Conservation (phyloP, 2,797 vertebrate species). For the Semotilus atromaculatus region DNA sequence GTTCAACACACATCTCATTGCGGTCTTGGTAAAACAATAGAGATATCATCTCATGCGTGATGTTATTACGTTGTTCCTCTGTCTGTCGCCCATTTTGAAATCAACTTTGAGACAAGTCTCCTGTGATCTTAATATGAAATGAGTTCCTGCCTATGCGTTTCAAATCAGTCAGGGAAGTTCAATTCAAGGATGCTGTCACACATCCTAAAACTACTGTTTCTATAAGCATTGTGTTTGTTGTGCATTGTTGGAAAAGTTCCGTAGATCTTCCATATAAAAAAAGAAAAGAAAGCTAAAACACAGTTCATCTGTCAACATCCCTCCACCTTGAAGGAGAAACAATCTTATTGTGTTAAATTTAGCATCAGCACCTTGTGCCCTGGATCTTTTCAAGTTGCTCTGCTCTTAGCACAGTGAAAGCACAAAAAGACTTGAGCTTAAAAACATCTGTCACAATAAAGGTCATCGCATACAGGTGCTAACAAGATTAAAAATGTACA, state of each 20-base stretch:
- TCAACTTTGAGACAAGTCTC: not conserved
- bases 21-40: not conserved
- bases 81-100: not conserved
- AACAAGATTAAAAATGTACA: slow-evolving; percentile 82
- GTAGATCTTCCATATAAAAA: not conserved
- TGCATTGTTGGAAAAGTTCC: not conserved
- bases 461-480: slow-evolving; percentile 75
- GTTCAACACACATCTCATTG: not conserved
- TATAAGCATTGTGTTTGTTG: not conserved
- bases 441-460: slow-evolving; percentile 66
- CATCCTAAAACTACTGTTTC: not conserved
- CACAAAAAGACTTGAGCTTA: slow-evolving; percentile 46
- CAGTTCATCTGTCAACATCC: slow-evolving; percentile 24
- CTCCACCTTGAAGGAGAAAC: slow-evolving; percentile 28
- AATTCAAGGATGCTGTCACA: not conserved
- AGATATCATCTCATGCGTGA: not conserved
- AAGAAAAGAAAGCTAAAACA: not conserved
- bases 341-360: slow-evolving; percentile 50
- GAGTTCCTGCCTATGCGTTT: not conserved
- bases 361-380: slow-evolving; percentile 35
- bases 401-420: slow-evolving; percentile 43
- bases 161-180: not conserved
- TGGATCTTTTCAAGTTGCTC: slow-evolving; percentile 44
- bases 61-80: not conserved
- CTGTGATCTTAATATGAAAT: not conserved